Conservation (phyloP, 2,113 vertebrate genomes). For the Pygoscelis adeliae region DNA sequence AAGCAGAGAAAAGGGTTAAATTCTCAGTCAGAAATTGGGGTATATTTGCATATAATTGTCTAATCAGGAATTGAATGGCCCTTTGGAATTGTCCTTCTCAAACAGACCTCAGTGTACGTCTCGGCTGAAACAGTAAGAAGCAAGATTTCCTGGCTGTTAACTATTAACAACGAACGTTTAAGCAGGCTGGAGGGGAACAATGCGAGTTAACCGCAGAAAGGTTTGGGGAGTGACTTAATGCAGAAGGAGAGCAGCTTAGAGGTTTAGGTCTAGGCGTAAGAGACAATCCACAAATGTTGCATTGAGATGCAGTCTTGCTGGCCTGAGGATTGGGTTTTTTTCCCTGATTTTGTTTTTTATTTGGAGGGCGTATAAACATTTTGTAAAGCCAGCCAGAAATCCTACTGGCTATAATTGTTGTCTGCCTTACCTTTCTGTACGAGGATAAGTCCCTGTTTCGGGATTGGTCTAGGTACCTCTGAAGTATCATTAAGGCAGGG, state of each 20-base stretch:
- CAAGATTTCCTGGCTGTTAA: neutral
- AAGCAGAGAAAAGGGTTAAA: neutral
- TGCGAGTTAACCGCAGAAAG: neutral
- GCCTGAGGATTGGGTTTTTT: neutral
- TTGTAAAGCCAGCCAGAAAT: neutral
- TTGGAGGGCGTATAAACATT: neutral
- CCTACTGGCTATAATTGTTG: neutral
- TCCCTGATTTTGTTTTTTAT: neutral
- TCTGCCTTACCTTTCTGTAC: neutral
- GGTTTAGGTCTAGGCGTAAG: neutral
- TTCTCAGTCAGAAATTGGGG: neutral
- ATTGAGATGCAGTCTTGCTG: neutral
- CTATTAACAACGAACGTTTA: neutral
- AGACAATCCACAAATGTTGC: neutral
- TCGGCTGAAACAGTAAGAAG: neutral
- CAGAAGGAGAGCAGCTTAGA: neutral
- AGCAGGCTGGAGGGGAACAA: neutral
- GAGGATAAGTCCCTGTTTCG: accelerated
- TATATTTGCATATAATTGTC: conserved; percentile 12
- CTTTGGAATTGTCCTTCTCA: neutral
- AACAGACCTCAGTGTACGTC: too few species aligned
- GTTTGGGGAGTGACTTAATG: accelerated
- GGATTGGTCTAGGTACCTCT: neutral
- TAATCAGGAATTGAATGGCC: neutral
- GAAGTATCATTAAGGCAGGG: neutral